phyloP scores from a whole-genome alignment of 2,113 vertebrate genomes.

The Solea solea region DNA sequence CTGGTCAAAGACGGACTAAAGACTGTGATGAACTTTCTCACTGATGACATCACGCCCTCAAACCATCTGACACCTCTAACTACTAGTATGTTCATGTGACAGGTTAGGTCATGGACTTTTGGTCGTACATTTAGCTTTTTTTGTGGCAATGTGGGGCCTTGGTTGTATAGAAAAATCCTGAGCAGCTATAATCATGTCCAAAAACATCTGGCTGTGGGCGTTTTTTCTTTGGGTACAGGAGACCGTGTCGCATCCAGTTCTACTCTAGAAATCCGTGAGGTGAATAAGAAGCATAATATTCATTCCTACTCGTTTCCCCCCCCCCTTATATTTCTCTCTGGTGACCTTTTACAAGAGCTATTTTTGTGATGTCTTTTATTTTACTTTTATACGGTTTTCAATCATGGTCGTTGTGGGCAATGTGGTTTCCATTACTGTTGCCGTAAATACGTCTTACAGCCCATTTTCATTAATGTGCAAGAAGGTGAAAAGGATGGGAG shows the following conservation, averaged over 20 bases:
- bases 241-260: conserved; percentile 2
- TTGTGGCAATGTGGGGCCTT: neutral
- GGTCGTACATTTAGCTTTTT: conserved; percentile 17
- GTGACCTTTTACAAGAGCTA: conserved; percentile 4
- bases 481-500: neutral
- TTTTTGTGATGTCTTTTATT: conserved; percentile 12
- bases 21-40: too few species aligned
- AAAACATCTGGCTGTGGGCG: conserved; percentile 26
- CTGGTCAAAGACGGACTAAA: too few species aligned
- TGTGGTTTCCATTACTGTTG: neutral
- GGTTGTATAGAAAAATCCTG: conserved; percentile 24
- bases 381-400: conserved; percentile 6
- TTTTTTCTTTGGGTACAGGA: conserved; percentile 17
- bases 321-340: neutral
- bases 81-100: too few species aligned
- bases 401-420: neutral
- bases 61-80: too few species aligned
- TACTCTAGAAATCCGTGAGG: neutral
- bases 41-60: too few species aligned
- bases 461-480: neutral
- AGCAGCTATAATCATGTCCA: conserved; percentile 37
- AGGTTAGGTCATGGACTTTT: conserved; percentile 4
- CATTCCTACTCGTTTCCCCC: neutral
- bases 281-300: conserved; percentile 14
- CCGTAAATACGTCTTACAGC: neutral